Evolutionary conservation across 2,888 invertebrate species (phyloP), one percentile per base, ranked within the genome.

Genomic region (Hirudinaria manillensis): DNA sequence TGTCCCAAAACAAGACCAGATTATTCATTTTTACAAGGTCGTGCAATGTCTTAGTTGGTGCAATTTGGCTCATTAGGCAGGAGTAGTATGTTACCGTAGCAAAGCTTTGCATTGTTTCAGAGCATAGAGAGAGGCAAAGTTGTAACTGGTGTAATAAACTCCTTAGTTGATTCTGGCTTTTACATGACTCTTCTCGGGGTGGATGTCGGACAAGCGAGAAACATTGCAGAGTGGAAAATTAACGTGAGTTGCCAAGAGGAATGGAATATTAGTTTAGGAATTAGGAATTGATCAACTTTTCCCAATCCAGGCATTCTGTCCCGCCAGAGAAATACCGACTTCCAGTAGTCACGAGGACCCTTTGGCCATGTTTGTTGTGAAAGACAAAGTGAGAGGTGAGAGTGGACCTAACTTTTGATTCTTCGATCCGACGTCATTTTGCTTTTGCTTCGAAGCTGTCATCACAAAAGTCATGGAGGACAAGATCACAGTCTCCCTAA

Each of bases 11-110:
- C 88, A 89, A 27, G 91, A 90, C 76, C 88, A 92, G 79, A 87
- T 91, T 78, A 89, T 91, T 77, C 91, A 92, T 87, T 92, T 94
- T 83, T 90, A 91, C 87, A 90, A 91, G 88, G 93, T 93, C n/a
- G 61, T 61, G 24, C 24, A 61, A 61, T 61, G 24, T 24, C 61
- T 61, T 24, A 61, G 29, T 27, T 61, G 61, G 24, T 24, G 24
- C 61, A 29, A 61, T 27, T 61, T 29, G 45, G 45, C 45, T 45
- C 45, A 45, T 45, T 45, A 45, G 45, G 45, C 45, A 45, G 45
- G 45, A 45, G 45, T 45, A 16, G 45, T 45, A 45, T 45, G 45
- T 45, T 45, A 45, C 45, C 45, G 45, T 45, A 45, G 45, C 45
- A 45, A 45, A 29, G 61, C 29, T 61, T 61, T 61, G 24, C 61